Percentiles rank a stretch among this genome's conserved stretches.
Conservation (phyloP, 2,113 vertebrate species). For the Chamaea fasciata region DNA sequence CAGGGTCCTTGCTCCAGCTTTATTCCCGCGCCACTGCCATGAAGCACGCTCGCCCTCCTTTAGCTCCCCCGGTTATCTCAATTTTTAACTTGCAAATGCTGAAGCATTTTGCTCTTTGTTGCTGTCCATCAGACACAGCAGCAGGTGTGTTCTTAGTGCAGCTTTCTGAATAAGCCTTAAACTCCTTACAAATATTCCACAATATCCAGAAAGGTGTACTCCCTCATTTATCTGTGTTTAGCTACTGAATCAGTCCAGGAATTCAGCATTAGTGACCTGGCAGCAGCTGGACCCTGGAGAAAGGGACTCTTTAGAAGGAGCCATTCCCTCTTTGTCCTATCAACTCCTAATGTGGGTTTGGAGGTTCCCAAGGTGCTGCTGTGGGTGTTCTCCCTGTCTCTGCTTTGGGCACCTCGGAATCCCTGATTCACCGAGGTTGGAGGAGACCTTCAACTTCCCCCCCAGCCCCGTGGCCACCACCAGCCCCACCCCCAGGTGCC, state of each 20-base stretch:
- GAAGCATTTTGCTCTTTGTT: not conserved
- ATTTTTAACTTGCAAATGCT: not conserved
- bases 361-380: not conserved
- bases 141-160: not conserved
- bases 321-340: not conserved
- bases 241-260: not conserved
- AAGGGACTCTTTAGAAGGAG: accelerated
- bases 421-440: accelerated
- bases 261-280: accelerated
- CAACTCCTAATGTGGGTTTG: accelerated
- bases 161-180: not conserved
- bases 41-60: not conserved
- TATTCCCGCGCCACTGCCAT: not conserved
- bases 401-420: not conserved
- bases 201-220: too few relatives aligned
- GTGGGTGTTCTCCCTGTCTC: not conserved
- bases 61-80: not conserved
- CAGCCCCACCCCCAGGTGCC: not conserved
- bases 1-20: not conserved
- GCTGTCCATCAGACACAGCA: not conserved
- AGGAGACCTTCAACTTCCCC: not conserved
- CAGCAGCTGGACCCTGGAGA: not conserved
- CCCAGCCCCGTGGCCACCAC: not conserved
- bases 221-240: accelerated
- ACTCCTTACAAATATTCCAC: too few relatives aligned